Base-by-base conservation (phyloP, 1,140 invertebrate species). In the Drosophila lacteicornis region DNA sequence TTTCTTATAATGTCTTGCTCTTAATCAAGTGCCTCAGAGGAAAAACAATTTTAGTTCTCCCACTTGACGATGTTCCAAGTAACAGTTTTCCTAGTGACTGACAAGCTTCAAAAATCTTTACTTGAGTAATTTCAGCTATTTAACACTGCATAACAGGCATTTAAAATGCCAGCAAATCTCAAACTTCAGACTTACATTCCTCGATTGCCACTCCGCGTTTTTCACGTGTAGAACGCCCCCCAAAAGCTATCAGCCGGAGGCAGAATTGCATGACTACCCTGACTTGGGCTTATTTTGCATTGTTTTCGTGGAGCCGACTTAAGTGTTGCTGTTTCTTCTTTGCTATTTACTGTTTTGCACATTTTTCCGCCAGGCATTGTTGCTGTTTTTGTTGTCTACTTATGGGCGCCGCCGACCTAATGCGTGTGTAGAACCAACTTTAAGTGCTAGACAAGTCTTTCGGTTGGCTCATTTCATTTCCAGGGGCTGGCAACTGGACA, bases 101-200 rank as follows among this genome's bases (percentile, higher is more conserved):
- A 49, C 33, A 17, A 49, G 27, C 17, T 13, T 17, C 46, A 43
- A 13, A 49, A 68, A 50, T 68, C 75, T 82, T 51, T 78, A 58
- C 61, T 55, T 51, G 49, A 83, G 83, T 80, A 80, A 88, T 88
- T 86, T 88, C 57, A 69, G 83, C 84, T 86, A 86, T 86, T 86
- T 86, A 86, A 87, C 84, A 86, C 80, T 77, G 84, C 84, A 71
- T 76, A 86, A 69, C 68, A 87, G 69, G 74, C 62, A 80, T 80
- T 80, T 81, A 57, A 87, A 82, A 83, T 85, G 78, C 74, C 74
- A 76, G 74, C 56, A 78, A 78, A 78, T 78, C 75, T 78, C 74
- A 69, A 78, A 78, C 74, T 69, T 78, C 30, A 78, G 75, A 69
- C 76, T 77, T 58, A 33, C 60, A 38, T 13, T 46, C 43, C 46